Conservation (phyloP, 1,140 invertebrate genomes). For the Panulirus ornatus region DNA sequence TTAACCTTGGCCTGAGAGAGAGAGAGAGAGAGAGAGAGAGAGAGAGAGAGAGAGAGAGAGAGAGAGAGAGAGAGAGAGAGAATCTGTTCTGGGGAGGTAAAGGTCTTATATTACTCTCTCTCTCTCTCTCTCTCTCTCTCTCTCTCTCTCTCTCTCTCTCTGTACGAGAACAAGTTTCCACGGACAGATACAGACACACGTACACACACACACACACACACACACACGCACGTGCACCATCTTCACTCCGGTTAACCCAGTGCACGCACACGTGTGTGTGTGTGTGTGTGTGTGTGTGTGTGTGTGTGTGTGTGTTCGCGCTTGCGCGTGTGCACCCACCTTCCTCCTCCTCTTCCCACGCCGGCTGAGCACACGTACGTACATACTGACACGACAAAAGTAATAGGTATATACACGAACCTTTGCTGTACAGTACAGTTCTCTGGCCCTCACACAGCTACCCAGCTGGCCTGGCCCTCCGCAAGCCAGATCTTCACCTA, state of each 20-base stretch:
- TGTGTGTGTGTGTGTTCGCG: background rate
- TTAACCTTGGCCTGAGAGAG: too few relatives aligned
- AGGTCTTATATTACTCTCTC: background rate
- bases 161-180: too few relatives aligned
- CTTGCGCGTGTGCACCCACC: background rate
- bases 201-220: slow-evolving; percentile 28
- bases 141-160: background rate
- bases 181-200: too few relatives aligned
- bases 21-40: slow-evolving; percentile 13
- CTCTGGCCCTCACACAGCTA: too few relatives aligned
- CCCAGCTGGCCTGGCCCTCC: too few relatives aligned
- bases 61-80: background rate
- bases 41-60: background rate
- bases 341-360: too few relatives aligned
- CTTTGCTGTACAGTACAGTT: too few relatives aligned
- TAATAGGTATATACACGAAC: too few relatives aligned
- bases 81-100: slow-evolving; percentile 8
- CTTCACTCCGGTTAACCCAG: background rate
- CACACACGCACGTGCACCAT: slow-evolving; percentile 7
- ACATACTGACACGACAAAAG: too few relatives aligned
- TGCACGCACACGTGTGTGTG: too few relatives aligned
- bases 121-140: background rate
- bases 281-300: background rate
- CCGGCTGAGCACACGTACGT: too few relatives aligned
- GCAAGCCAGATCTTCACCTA: too few relatives aligned